Conservation (phyloP, 2,888 invertebrate species). For the Plebejus melissa region DNA sequence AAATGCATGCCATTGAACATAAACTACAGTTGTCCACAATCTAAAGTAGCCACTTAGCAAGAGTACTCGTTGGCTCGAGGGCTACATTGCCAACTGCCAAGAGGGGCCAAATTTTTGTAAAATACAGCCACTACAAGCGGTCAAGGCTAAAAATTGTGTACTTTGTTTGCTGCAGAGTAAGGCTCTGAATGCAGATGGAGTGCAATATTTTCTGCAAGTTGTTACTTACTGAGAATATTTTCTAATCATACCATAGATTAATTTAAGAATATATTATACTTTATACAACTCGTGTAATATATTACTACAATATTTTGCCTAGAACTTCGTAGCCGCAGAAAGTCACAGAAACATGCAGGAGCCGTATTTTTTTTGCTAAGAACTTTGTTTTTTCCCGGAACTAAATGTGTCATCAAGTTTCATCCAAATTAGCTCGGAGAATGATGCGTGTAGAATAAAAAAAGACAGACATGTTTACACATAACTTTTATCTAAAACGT, state of each 20-base stretch:
- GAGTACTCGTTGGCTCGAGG: slow-evolving; percentile 24
- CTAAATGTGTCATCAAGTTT: too few species aligned
- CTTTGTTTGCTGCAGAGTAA: neutral
- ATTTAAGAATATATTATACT: neutral
- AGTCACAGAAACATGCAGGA: too few species aligned
- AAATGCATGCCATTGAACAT: neutral
- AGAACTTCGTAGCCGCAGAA: too few species aligned
- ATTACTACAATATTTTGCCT: too few species aligned
- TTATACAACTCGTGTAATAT: too few species aligned
- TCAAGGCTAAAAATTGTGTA: neutral
- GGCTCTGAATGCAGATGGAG: neutral
- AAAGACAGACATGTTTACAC: neutral
- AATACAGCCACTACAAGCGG: neutral
- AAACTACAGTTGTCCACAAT: slow-evolving; percentile 22
- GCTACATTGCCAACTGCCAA: slow-evolving; percentile 9
- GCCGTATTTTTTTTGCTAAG: too few species aligned
- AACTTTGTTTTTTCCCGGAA: too few species aligned
- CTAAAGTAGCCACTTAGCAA: slow-evolving; percentile 20
- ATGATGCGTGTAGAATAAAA: neutral
- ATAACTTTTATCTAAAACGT: neutral
- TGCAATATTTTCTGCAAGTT: neutral
- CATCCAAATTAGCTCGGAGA: too few species aligned
- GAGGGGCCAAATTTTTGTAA: slow-evolving; percentile 24
- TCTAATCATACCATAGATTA: neutral
- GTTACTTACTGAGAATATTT: neutral